These are phyloP conservation scores for Pardalotus punctatus DNA, from an alignment of 2,113 vertebrate genomes.

Conservation along the genomic window DNA sequence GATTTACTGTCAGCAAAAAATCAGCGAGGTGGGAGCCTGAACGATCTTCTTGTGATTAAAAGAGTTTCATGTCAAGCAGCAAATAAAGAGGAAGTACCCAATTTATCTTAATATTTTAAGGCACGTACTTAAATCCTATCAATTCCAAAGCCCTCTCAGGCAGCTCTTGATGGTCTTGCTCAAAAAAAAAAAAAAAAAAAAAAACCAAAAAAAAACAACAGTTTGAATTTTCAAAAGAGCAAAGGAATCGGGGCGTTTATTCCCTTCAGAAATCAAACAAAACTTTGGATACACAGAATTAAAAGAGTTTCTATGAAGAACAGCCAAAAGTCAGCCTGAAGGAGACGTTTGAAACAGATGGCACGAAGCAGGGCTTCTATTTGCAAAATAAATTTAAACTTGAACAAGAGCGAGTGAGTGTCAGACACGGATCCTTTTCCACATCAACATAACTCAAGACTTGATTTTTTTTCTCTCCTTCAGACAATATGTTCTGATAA, in stretches of 20 bases:
- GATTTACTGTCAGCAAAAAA: neutral
- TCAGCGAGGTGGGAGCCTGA: neutral
- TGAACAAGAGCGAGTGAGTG: neutral
- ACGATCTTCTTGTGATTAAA: neutral
- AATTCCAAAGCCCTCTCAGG: neutral
- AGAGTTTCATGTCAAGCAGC: neutral
- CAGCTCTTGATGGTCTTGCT: neutral
- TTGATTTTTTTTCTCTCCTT: neutral
- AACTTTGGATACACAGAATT: neutral
- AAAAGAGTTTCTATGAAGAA: neutral
- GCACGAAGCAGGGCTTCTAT: neutral
- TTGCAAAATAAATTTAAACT: slow-evolving; percentile 6
- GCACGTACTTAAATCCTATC: neutral
- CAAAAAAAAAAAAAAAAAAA: neutral
- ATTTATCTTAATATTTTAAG: neutral
- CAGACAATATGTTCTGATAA: neutral
- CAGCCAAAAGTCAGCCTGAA: slow-evolving; percentile 14
- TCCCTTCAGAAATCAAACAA: neutral
- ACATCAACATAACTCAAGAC: neutral
- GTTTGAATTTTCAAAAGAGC: neutral
- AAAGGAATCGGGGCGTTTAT: neutral
- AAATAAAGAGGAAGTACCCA: neutral
- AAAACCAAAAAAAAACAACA: too few species aligned
- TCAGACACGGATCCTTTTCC: neutral
- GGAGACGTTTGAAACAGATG: neutral